phyloP scores from a whole-genome alignment of 2,113 vertebrate species.

The Salvelinus fontinalis region DNA sequence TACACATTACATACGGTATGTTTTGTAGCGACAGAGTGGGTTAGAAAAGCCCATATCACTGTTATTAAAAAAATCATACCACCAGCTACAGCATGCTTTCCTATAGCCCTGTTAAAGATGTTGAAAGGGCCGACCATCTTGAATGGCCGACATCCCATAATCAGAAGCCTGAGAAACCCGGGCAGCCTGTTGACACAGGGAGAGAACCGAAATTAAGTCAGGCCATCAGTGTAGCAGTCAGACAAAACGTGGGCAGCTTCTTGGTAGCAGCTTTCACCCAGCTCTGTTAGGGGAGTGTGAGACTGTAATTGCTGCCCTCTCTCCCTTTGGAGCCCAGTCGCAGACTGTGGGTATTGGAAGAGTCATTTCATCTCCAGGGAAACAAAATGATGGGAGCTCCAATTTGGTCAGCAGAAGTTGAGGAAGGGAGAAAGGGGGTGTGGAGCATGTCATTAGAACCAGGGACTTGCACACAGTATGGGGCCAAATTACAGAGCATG shows the following conservation, averaged over 20 bases:
- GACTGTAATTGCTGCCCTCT: slow-evolving; percentile 64
- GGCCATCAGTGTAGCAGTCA: slow-evolving; percentile 38
- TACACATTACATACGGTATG: no score
- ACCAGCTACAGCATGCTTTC: not conserved
- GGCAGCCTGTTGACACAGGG: slow-evolving; percentile 50
- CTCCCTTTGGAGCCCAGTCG: slow-evolving; percentile 36
- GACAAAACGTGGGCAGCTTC: slow-evolving; percentile 45
- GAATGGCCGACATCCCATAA: slow-evolving; percentile 45
- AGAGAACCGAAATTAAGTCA: slow-evolving; percentile 45
- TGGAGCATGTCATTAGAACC: slow-evolving; percentile 24
- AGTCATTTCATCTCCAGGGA: slow-evolving; percentile 71
- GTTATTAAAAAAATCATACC: no score
- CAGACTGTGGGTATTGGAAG: slow-evolving; percentile 67
- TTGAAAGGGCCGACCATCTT: slow-evolving; percentile 5
- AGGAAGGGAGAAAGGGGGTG: slow-evolving; percentile 17
- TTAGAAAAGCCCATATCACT: not conserved
- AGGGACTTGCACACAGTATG: slow-evolving; percentile 27
- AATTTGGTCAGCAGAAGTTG: slow-evolving; percentile 36
- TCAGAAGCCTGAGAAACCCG: slow-evolving; percentile 39
- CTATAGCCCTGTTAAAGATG: not conserved
- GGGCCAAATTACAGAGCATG: slow-evolving; percentile 63
- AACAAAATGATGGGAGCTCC: slow-evolving; percentile 47
- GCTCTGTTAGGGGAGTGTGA: slow-evolving; percentile 34
- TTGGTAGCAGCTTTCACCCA: slow-evolving; percentile 33
- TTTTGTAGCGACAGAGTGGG: no score